phyloP scores from a whole-genome alignment of 2,888 invertebrate species.

The Caenorhabditis macrosperma region DNA sequence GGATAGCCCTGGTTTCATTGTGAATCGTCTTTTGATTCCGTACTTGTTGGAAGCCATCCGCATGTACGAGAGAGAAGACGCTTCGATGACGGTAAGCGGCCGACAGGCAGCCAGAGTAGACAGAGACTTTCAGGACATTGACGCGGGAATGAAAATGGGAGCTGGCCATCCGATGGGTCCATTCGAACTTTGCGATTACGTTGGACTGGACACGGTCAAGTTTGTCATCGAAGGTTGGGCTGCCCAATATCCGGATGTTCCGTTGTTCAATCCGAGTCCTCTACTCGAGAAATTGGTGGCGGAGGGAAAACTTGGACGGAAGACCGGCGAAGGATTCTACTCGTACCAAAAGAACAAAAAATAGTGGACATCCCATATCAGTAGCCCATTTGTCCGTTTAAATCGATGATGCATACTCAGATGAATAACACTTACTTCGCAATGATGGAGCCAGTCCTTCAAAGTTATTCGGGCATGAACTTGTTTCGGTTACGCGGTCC shows the following conservation, averaged over 20 bases:
- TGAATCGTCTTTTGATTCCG: constrained; percentile 90
- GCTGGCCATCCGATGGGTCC: constrained; percentile 94
- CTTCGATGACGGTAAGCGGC: constrained; percentile 58
- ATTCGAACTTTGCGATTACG: constrained; percentile 89
- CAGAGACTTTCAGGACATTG: constrained; percentile 85
- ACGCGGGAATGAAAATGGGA: constrained; percentile 91
- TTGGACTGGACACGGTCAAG: constrained; percentile 86
- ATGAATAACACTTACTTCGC: constrained; percentile 6
- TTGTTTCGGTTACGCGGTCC: constrained; percentile 9
- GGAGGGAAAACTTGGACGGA: constrained; percentile 88
- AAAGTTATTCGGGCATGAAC: not conserved
- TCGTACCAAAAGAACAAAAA: constrained; percentile 82
- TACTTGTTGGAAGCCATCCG: constrained; percentile 88
- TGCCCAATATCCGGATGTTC: constrained; percentile 86
- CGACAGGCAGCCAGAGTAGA: not conserved
- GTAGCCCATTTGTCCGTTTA: not conserved
- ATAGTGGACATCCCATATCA: too few relatives aligned
- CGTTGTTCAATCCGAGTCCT: constrained; percentile 84
- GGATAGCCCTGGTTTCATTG: constrained; percentile 94
- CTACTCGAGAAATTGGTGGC: constrained; percentile 86
- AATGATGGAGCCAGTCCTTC: not conserved
- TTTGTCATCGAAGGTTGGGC: constrained; percentile 88
- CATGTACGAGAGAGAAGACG: constrained; percentile 83
- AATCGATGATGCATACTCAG: not conserved
- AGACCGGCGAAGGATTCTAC: constrained; percentile 90